Conservation (phyloP, 2,888 invertebrate genomes). For the Mechanitis mazaeus region DNA sequence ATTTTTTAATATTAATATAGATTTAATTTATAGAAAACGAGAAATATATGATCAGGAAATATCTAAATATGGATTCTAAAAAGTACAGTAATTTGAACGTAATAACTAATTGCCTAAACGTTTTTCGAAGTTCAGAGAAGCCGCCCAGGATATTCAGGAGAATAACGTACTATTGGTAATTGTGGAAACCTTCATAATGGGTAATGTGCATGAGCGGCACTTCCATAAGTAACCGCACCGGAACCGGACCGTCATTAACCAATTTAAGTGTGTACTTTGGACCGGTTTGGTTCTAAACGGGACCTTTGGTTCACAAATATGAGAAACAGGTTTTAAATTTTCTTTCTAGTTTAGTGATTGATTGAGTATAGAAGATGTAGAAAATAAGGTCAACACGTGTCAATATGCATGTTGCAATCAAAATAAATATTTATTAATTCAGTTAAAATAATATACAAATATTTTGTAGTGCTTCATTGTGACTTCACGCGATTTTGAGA, state of each 20-base stretch:
- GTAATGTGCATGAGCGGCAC: constrained; percentile 53
- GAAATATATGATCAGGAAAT: no score
- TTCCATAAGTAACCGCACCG: constrained; percentile 58
- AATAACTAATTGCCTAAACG: not conserved
- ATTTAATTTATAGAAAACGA: no score
- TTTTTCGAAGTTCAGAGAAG: not conserved
- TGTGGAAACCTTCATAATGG: constrained; percentile 57
- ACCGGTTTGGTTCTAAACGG: constrained; percentile 35
- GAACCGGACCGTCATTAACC: constrained; percentile 65
- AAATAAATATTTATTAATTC: no score
- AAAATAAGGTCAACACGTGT: no score
- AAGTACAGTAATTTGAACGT: no score
- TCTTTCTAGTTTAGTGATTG: constrained; percentile 16
- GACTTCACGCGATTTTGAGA: no score
- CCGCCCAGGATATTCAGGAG: constrained; percentile 8
- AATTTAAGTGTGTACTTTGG: constrained; percentile 63
- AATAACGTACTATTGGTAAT: constrained; percentile 47
- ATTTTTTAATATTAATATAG: no score
- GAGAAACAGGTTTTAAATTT: constrained; percentile 21
- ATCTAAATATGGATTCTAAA: no score
- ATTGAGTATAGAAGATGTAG: not conserved
- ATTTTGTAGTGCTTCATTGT: no score
- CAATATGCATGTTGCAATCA: no score
- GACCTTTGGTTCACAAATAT: constrained; percentile 28
- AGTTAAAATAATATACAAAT: no score